These are phyloP conservation scores for Adela reaumurella DNA, from an alignment of 2,888 invertebrate genomes.

Conservation along the genomic window DNA sequence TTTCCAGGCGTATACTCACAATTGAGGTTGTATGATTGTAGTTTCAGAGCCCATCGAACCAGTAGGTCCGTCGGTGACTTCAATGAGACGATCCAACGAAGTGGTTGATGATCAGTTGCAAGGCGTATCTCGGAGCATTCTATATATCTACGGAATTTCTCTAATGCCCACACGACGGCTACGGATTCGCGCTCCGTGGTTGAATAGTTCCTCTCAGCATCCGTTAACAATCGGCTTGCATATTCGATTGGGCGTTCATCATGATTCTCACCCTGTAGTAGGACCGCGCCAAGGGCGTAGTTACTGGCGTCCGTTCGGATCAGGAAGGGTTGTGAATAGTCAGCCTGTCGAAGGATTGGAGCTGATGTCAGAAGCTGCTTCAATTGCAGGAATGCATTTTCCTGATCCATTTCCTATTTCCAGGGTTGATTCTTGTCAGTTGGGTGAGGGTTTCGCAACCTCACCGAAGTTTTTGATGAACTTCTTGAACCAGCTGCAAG, in stretches of 20 bases:
- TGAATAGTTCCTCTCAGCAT: slow-evolving; percentile 16
- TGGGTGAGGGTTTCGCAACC: slow-evolving; percentile 12
- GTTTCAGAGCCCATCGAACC: slow-evolving; percentile 27
- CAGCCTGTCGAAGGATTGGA: slow-evolving; percentile 11
- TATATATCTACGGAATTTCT: slow-evolving; percentile 26
- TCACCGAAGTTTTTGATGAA: slow-evolving; percentile 14
- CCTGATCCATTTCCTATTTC: slow-evolving; percentile 8
- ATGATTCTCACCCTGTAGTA: slow-evolving; percentile 9
- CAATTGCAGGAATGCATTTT: slow-evolving; percentile 9
- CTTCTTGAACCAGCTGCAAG: slow-evolving; percentile 19
- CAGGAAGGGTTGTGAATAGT: slow-evolving; percentile 7
- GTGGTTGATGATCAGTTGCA: slow-evolving; percentile 29
- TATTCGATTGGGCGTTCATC: slow-evolving; percentile 10
- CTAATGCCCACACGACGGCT: slow-evolving; percentile 16
- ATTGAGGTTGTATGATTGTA: slow-evolving; percentile 24
- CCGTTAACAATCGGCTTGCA: background rate
- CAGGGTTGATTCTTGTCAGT: slow-evolving; percentile 12
- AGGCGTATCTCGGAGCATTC: slow-evolving; percentile 21
- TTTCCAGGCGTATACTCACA: slow-evolving; percentile 24
- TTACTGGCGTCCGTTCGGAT: slow-evolving; percentile 12
- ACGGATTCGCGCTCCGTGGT: slow-evolving; percentile 19
- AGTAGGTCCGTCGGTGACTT: slow-evolving; percentile 26
- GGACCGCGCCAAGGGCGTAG: slow-evolving; percentile 10
- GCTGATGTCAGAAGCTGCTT: slow-evolving; percentile 10
- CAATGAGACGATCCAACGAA: slow-evolving; percentile 25